Percentiles rank a stretch among this genome's conserved stretches.
Conservation (phyloP, 92 coral and sea anemone species). For the Epizoanthus stellaris region DNA sequence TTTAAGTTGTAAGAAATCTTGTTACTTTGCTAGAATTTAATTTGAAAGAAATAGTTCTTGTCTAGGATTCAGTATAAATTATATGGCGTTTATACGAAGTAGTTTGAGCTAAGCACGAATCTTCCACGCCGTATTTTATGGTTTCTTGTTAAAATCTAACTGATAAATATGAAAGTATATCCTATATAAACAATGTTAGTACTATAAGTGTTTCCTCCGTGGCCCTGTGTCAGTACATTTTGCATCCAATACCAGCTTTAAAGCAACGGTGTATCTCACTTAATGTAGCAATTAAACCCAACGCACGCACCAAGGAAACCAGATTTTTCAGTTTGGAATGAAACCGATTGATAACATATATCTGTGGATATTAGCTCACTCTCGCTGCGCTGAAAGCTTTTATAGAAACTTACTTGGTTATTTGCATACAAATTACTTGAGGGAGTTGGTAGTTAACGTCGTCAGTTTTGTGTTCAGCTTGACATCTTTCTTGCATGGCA, state of each 20-base stretch:
- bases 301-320: slow-evolving; percentile 25
- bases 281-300: slow-evolving; percentile 5
- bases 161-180: too few species aligned
- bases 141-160: too few species aligned
- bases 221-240: too few species aligned
- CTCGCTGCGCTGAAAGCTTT: neutral
- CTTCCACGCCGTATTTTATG: too few species aligned
- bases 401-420: slow-evolving; percentile 7
- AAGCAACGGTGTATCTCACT: slow-evolving; percentile 1
- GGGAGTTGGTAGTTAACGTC: neutral
- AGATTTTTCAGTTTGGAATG: slow-evolving; percentile 17
- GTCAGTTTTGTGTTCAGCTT: neutral
- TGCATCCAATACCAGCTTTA: neutral
- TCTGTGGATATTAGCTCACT: slow-evolving; percentile 8
- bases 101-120: too few species aligned
- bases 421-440: slow-evolving; percentile 21
- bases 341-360: slow-evolving; percentile 9
- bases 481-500: neutral
- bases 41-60: too few species aligned
- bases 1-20: too few species aligned
- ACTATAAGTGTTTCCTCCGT: too few species aligned
- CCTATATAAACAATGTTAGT: too few species aligned
- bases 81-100: too few species aligned
- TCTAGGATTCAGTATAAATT: too few species aligned
- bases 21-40: too few species aligned